Evolutionary conservation across 2,113 vertebrate species (phyloP).

Genomic region (Amphilophus citrinellus): DNA sequence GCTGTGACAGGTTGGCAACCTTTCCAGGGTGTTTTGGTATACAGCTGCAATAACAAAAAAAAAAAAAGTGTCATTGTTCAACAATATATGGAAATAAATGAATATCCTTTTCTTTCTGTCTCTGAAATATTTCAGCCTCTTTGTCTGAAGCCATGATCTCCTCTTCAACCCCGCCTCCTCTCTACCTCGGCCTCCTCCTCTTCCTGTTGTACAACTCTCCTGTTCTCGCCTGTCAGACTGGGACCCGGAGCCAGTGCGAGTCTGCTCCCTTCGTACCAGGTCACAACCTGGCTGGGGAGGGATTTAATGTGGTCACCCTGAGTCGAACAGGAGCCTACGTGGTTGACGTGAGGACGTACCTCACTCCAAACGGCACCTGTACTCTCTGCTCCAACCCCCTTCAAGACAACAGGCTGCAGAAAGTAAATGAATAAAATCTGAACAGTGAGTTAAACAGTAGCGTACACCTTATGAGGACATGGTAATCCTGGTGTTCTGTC

Average conservation of each 20-base stretch:
- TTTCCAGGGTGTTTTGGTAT: too few relatives aligned
- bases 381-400: conserved; percentile 53
- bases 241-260: conserved; percentile 40
- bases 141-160: conserved; percentile 31
- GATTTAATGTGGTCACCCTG: conserved; percentile 76
- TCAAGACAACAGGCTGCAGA: conserved; percentile 26
- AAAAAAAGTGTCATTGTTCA: too few relatives aligned
- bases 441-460: not conserved
- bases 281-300: conserved; percentile 73
- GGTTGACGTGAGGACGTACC: conserved; percentile 56
- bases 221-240: not conserved
- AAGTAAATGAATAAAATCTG: conserved; percentile 28
- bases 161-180: not conserved
- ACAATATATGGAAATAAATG: too few relatives aligned
- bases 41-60: too few relatives aligned
- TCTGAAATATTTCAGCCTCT: not conserved
- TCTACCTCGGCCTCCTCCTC: not conserved
- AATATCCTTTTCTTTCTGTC: too few relatives aligned
- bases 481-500: not conserved
- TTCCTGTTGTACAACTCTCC: not conserved
- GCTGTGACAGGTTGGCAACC: too few relatives aligned
- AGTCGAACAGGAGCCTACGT: conserved; percentile 65
- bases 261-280: conserved; percentile 61
- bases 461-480: not conserved
- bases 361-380: conserved; percentile 23